phyloP scores from a whole-genome alignment of 2,888 invertebrate genomes.

The Scrobipalpa costella region DNA sequence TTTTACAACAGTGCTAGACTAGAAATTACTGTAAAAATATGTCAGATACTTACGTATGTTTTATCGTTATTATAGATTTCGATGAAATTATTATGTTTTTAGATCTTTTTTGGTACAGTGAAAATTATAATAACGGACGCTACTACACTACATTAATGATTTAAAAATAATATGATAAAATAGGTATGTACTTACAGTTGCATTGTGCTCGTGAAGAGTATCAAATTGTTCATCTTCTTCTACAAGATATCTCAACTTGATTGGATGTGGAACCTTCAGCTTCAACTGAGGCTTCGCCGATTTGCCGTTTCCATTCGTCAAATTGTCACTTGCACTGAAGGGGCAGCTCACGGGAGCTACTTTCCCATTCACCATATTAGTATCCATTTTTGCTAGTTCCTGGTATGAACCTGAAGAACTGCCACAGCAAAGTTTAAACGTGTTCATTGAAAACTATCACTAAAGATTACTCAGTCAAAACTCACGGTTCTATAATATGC shows the following conservation, averaged over 20 bases:
- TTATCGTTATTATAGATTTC: no score
- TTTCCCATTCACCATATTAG: constrained; percentile 50
- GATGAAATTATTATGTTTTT: no score
- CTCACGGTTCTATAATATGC: constrained; percentile 45
- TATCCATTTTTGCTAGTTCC: constrained; percentile 47
- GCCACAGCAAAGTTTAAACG: constrained; percentile 48
- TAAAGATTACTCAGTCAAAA: constrained; percentile 25
- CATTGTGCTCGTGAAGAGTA: constrained; percentile 45
- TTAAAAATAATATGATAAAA: no score
- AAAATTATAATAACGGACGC: no score
- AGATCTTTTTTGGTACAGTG: no score
- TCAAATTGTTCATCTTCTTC: constrained; percentile 59
- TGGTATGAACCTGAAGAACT: constrained; percentile 41
- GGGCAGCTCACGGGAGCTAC: constrained; percentile 40
- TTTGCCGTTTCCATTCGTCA: constrained; percentile 49
- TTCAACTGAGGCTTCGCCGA: constrained; percentile 55
- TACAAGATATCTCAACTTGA: constrained; percentile 62
- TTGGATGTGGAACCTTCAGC: constrained; percentile 66
- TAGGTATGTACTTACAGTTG: constrained; percentile 56
- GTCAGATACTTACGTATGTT: no score
- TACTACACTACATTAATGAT: no score
- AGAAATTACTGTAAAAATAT: no score
- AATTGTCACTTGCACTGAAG: constrained; percentile 43
- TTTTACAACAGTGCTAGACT: no score
- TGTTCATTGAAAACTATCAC: constrained; percentile 44